Conservation (phyloP, 2,888 invertebrate species). For the Macaria liturata region DNA sequence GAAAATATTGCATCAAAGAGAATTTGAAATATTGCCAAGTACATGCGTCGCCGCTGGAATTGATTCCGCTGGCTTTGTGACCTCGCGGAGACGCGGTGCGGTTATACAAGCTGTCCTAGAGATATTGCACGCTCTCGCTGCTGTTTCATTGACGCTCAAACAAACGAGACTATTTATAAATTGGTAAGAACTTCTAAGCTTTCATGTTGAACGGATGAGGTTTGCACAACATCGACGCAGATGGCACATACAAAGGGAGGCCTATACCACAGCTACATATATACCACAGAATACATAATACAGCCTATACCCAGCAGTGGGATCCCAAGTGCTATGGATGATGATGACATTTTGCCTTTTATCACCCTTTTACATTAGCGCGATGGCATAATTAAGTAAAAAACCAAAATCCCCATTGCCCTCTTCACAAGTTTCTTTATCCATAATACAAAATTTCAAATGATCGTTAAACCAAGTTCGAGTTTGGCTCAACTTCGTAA, state of each 20-base stretch:
- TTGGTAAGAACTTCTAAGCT: too few relatives aligned
- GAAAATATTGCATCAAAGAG: conserved; percentile 71
- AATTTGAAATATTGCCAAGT: conserved; percentile 78
- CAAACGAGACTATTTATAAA: too few relatives aligned
- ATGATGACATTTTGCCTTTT: neutral
- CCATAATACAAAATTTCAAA: conserved; percentile 3
- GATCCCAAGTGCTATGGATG: too few relatives aligned
- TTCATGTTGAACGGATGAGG: too few relatives aligned
- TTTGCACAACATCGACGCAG: too few relatives aligned
- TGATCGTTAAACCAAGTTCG: neutral
- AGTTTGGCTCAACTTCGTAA: conserved; percentile 6
- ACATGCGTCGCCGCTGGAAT: conserved; percentile 64
- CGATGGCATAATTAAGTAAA: neutral
- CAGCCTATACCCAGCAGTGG: too few relatives aligned
- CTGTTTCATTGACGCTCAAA: too few relatives aligned
- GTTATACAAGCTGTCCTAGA: conserved; percentile 36
- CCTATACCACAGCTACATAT: too few relatives aligned
- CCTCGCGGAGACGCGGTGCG: conserved; percentile 39
- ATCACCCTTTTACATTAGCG: neutral
- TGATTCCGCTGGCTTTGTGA: conserved; percentile 67
- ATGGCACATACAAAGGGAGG: too few relatives aligned
- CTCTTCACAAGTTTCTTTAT: neutral
- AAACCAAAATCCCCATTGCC: neutral
- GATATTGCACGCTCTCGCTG: too few relatives aligned
- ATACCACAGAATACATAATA: too few relatives aligned